Evolutionary conservation across 2,888 invertebrate genomes (phyloP), one percentile per base, ranked within the genome.

Genomic region (Dioctria rufipes): DNA sequence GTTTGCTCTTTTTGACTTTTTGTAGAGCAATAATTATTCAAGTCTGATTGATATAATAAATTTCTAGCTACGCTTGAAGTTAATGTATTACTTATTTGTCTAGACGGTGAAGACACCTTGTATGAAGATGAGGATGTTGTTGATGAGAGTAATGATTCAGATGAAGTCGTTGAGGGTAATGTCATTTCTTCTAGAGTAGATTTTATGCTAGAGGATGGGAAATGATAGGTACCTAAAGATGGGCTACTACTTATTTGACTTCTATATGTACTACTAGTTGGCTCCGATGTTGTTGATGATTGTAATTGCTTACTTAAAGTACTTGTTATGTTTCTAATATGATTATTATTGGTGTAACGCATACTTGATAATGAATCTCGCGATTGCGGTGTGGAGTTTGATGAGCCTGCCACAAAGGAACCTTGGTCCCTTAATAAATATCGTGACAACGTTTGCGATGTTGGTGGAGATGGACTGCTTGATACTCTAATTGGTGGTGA

Each of bases 391-490:
- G 88, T 40, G 60, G 80, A 60, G 5, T 67, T 51, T 60, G 81
- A 87, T 75, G 89, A 87, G 8, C 88, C 87, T 83, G 87, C 11
- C 25, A 87, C 65, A 87, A 88, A 9, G 87, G 87, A 61, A 87
- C 88, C 61, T n/a, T 88, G 88, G 79, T 89, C 88, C 6, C 88
- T 86, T 81, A 88, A 88, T 8, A 88, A 84, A 84, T 88, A 89
- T 79, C 89, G 89, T 4, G 88, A 88, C 87, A 89, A 88, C 66
- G 88, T 85, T 81, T 89, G 89, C 42, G 88, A 87, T 78, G 89
- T 88, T 80, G 89, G 87, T 88, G 89, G 87, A 49, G 88, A 88
- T 83, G 88, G 88, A 5, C 88, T 88, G 81, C 88, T 88, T 3
- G 88, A 88, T 82, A 88, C 88, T 25, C 87, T 13, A 51, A 80